Percentiles rank a stretch among this genome's conserved stretches.
Evolutionary conservation across 2,888 invertebrate species (phyloP).

Genomic region (Nomada ruficornis): DNA sequence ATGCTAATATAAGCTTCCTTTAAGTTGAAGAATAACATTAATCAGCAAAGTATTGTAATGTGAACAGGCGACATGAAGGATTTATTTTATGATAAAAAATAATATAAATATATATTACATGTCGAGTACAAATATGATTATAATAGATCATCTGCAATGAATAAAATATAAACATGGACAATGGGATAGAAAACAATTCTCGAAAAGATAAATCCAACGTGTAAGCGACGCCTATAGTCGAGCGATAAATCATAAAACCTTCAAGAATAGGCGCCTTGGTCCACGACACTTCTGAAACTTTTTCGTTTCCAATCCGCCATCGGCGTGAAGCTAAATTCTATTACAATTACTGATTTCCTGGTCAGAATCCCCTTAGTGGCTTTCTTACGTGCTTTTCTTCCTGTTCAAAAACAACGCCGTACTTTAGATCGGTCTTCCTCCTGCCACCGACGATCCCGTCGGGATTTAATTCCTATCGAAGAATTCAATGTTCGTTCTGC

Average conservation of each 20-base stretch:
- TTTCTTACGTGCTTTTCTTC: conserved; percentile 25
- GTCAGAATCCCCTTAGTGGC: neutral
- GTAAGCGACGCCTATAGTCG: conserved; percentile 13
- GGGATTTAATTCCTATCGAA: conserved; percentile 69
- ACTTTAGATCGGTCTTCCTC: conserved; percentile 27
- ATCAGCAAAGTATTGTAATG: too few species aligned
- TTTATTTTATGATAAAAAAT: neutral
- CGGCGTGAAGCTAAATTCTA: conserved; percentile 33
- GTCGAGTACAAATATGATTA: too few species aligned
- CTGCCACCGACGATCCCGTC: conserved; percentile 39
- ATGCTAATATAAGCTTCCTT: too few species aligned
- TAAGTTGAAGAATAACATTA: too few species aligned
- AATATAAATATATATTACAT: neutral
- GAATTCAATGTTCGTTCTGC: conserved; percentile 67
- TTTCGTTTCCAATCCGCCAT: conserved; percentile 23
- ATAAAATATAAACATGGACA: neutral
- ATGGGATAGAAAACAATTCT: conserved; percentile 19
- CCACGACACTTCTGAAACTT: conserved; percentile 47
- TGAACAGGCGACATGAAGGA: too few species aligned
- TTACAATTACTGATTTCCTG: conserved; percentile 47
- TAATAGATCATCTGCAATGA: neutral
- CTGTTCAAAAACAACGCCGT: conserved; percentile 71
- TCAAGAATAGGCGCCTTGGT: conserved; percentile 13
- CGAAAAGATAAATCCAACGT: conserved; percentile 15
- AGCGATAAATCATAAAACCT: conserved; percentile 52